A percentile compares a stretch with the other conserved stretches of the same genome.
Evolutionary conservation across 1,140 invertebrate species (phyloP).

Genomic region (Neuroterus valhalla): DNA sequence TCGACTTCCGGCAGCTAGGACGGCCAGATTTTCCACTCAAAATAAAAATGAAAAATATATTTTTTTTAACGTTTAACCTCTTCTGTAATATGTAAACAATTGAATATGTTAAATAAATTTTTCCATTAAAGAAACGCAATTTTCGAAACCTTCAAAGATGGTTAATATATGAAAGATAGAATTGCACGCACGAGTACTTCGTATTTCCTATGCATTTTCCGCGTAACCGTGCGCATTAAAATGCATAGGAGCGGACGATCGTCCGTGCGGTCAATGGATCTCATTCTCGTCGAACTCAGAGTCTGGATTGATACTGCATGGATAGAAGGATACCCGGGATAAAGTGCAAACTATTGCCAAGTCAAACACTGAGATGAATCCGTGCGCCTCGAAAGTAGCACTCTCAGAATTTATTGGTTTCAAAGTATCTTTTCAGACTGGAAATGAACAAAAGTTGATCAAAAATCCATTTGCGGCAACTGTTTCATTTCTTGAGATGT

Average conservation of each 20-base stretch:
- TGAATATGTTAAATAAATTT: too few relatives aligned
- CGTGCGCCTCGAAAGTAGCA: conserved; percentile 13
- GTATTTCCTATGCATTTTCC: conserved; percentile 16
- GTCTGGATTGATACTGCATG: conserved; percentile 15
- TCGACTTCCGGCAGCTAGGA: background rate
- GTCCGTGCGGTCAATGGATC: conserved; percentile 26
- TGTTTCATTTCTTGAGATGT: background rate
- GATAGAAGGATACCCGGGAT: conserved; percentile 14
- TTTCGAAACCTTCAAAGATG: background rate
- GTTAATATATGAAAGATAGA: background rate
- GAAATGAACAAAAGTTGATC: background rate
- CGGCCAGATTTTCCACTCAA: too few relatives aligned
- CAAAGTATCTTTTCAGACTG: background rate
- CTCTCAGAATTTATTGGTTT: background rate
- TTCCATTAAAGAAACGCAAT: background rate
- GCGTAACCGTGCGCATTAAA: conserved; percentile 17
- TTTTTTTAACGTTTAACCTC: too few relatives aligned
- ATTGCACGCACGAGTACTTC: background rate
- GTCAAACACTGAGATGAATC: conserved; percentile 19
- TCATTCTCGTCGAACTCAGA: conserved; percentile 27
- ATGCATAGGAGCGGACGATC: conserved; percentile 21
- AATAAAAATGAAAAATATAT: too few relatives aligned
- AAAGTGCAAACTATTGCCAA: conserved; percentile 30
- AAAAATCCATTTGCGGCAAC: background rate
- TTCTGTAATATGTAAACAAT: too few relatives aligned